phyloP scores from a whole-genome alignment of 2,888 invertebrate species.

The Apamea monoglypha region DNA sequence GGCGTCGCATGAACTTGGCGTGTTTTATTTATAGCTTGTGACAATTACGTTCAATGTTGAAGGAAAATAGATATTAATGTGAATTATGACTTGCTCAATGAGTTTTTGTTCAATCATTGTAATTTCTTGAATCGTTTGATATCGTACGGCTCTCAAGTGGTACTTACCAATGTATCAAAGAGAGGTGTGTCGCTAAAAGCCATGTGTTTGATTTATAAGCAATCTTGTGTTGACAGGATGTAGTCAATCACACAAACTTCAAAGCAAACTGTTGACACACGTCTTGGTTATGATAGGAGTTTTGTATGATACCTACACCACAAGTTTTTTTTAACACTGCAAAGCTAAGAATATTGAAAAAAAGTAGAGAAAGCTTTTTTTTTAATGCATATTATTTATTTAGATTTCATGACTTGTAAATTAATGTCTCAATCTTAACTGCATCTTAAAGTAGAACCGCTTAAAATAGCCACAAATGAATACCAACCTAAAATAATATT shows the following conservation, averaged over 20 bases:
- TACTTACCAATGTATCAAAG: slow-evolving; percentile 1
- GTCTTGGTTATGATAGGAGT: slow-evolving; percentile 20
- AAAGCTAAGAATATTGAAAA: neutral
- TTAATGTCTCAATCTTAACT: neutral
- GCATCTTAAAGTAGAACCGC: neutral
- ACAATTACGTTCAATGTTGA: slow-evolving; percentile 54
- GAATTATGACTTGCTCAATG: slow-evolving; percentile 35
- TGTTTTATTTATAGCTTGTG: slow-evolving; percentile 40
- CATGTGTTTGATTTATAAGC: slow-evolving; percentile 34
- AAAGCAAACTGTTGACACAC: slow-evolving; percentile 40
- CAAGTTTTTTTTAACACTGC: slow-evolving; percentile 3
- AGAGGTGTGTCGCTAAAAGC: slow-evolving; percentile 19
- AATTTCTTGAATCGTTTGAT: slow-evolving; percentile 24
- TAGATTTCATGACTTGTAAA: neutral
- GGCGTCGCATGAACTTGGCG: slow-evolving; percentile 26
- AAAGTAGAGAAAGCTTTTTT: neutral
- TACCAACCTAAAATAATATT: slow-evolving; percentile 28
- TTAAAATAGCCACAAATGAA: slow-evolving; percentile 6
- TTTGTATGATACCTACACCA: neutral
- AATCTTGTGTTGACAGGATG: slow-evolving; percentile 37
- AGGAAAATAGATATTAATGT: slow-evolving; percentile 25
- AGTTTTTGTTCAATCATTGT: slow-evolving; percentile 17
- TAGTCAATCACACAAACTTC: slow-evolving; percentile 34
- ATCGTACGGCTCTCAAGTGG: neutral
- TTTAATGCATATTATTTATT: slow-evolving; percentile 2